phyloP scores from a whole-genome alignment of 2,888 invertebrate genomes.

The Congeria kusceri region DNA sequence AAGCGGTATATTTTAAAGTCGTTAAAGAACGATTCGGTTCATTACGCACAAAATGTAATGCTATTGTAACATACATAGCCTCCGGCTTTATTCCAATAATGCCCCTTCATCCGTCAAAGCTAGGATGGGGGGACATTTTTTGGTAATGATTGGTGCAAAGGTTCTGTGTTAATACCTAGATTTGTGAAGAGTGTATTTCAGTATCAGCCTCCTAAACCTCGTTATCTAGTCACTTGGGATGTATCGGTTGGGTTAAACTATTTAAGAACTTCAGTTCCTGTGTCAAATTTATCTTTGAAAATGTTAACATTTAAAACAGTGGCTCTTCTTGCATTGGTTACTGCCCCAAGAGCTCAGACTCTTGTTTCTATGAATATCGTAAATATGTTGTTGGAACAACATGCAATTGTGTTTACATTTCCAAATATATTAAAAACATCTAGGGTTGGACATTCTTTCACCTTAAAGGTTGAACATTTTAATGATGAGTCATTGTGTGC shows the following conservation, averaged over 20 bases:
- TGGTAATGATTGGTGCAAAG: constrained; percentile 32
- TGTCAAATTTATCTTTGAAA: constrained; percentile 24
- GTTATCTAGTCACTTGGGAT: constrained; percentile 43
- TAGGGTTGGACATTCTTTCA: constrained; percentile 12
- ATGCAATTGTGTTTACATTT: constrained; percentile 18
- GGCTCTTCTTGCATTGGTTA: constrained; percentile 28
- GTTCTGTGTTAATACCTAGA: constrained; percentile 18
- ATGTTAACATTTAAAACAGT: constrained; percentile 42
- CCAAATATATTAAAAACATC: constrained; percentile 17
- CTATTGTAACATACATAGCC: no score
- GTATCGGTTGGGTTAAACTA: constrained; percentile 32
- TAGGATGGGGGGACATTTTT: no score
- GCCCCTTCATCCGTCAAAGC: no score
- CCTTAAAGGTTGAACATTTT: constrained; percentile 35
- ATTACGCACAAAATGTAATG: no score
- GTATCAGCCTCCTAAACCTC: constrained; percentile 24
- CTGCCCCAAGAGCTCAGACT: constrained; percentile 41
- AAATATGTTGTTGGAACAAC: constrained; percentile 22
- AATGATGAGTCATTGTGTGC: constrained; percentile 36
- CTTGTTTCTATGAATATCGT: constrained; percentile 27
- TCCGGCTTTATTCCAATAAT: no score
- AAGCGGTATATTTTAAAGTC: no score
- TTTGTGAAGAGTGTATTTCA: constrained; percentile 48
- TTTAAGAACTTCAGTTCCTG: constrained; percentile 22
- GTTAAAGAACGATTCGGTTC: no score